Percentiles rank a stretch among this genome's conserved stretches.
Evolutionary conservation across 1,140 invertebrate genomes (phyloP).

Genomic region (Dreissena polymorpha): DNA sequence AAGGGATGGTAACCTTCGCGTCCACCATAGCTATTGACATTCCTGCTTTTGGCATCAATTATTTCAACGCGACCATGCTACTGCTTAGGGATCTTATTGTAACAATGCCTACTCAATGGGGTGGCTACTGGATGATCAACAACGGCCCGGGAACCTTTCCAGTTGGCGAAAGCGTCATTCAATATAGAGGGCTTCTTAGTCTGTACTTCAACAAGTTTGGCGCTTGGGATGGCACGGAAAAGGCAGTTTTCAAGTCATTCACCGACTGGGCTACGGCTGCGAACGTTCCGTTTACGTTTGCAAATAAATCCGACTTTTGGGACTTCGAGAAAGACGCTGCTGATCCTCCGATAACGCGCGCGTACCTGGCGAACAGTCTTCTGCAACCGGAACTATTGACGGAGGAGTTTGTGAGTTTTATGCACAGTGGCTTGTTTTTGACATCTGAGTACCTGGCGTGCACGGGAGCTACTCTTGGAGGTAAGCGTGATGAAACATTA

Average conservation of each 20-base stretch:
- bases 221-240: constrained; percentile 13
- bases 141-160: not conserved
- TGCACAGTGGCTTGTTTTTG: constrained; percentile 3
- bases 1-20: not conserved
- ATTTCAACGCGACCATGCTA: not conserved
- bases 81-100: constrained; percentile 6
- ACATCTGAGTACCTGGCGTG: constrained; percentile 7
- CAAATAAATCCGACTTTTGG: constrained; percentile 41
- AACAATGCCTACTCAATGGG: constrained; percentile 35
- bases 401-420: not conserved
- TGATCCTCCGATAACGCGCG: constrained; percentile 12
- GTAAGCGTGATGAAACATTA: constrained; percentile 23
- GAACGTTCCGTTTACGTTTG: not conserved
- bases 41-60: not conserved
- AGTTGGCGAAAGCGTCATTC: not conserved
- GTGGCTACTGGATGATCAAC: constrained; percentile 40
- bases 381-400: constrained; percentile 25
- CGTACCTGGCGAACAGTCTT: constrained; percentile 3
- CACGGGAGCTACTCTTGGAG: constrained; percentile 44
- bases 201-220: constrained; percentile 40
- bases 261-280: not conserved
- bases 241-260: constrained; percentile 10
- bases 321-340: constrained; percentile 39
- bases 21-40: constrained; percentile 14
- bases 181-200: not conserved